Evolutionary conservation across 53 echinoderm and acorn worm genomes (phyloP).

Genomic region (Luidia sarsii): DNA sequence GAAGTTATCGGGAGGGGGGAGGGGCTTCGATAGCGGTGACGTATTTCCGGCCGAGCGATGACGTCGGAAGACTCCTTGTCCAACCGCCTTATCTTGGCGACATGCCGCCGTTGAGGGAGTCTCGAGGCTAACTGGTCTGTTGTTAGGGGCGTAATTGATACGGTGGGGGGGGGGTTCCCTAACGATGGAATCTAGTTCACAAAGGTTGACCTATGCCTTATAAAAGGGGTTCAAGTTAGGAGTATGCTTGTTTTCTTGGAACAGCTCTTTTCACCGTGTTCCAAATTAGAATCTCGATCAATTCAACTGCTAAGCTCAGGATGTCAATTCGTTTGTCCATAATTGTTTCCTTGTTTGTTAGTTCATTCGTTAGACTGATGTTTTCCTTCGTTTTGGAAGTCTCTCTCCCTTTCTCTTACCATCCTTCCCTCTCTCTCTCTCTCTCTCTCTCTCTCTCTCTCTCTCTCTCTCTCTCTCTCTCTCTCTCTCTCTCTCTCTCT

Average conservation of each 20-base stretch:
- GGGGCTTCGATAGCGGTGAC: background rate
- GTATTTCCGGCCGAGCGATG: slow-evolving; percentile 4
- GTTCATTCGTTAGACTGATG: background rate
- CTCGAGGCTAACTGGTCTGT: no score
- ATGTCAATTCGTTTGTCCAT: background rate
- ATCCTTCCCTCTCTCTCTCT: background rate
- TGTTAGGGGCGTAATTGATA: no score
- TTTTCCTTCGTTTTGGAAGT: background rate
- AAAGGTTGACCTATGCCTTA: no score
- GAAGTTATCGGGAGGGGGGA: slow-evolving; percentile 16
- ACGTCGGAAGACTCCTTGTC: slow-evolving; percentile 12
- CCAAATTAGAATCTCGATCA: no score
- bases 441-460: background rate
- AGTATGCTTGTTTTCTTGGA: no score
- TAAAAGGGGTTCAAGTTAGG: no score
- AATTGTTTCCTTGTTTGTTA: background rate
- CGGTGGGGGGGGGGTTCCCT: no score
- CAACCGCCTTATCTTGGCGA: background rate
- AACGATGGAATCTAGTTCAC: no score
- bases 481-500: background rate
- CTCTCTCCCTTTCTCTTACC: background rate
- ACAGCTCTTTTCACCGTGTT: no score
- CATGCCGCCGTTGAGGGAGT: background rate
- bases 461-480: background rate
- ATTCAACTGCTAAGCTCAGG: no score